A percentile compares a stretch with the other conserved stretches of the same genome.
Evolutionary conservation across 2,113 vertebrate species (phyloP).

Genomic region (Heteronetta atricapilla): DNA sequence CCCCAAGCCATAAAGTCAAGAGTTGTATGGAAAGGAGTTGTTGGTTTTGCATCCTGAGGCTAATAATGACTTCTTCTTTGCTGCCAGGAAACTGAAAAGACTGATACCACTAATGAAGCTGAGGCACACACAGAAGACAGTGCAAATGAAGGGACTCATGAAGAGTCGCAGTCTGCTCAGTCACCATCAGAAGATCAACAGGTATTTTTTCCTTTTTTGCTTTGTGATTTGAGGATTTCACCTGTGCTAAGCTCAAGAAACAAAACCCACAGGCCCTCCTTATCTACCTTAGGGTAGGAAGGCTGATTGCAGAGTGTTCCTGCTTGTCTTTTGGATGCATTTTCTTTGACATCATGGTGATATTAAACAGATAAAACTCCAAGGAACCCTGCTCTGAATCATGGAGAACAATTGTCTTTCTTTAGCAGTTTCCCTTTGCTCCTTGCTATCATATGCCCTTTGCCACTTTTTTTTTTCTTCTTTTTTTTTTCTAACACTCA

Average conservation of each 20-base stretch:
- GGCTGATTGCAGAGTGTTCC: not conserved
- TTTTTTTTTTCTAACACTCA: not conserved
- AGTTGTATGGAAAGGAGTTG: not conserved
- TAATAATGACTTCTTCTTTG: not conserved
- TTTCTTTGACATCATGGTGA: not conserved
- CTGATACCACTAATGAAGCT: not conserved
- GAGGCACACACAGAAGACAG: constrained; percentile 31
- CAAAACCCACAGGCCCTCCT: not conserved
- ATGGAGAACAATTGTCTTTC: not conserved
- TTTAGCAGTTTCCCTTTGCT: not conserved
- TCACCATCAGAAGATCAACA: constrained; percentile 50
- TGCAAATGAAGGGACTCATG: not conserved
- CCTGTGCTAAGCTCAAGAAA: not conserved
- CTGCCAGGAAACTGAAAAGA: constrained; percentile 70
- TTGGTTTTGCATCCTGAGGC: not conserved
- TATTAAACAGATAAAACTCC: not conserved
- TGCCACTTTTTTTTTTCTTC: not conserved
- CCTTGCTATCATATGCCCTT: not conserved
- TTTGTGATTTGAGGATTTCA: not conserved
- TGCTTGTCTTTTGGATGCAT: not conserved
- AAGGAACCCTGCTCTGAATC: not conserved
- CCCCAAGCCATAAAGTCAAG: not conserved
- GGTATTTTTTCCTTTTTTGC: constrained; percentile 38
- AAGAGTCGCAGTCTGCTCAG: not conserved
- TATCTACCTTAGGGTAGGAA: not conserved